phyloP scores from a whole-genome alignment of 2,797 vertebrate species.

The Meda fulgida region DNA sequence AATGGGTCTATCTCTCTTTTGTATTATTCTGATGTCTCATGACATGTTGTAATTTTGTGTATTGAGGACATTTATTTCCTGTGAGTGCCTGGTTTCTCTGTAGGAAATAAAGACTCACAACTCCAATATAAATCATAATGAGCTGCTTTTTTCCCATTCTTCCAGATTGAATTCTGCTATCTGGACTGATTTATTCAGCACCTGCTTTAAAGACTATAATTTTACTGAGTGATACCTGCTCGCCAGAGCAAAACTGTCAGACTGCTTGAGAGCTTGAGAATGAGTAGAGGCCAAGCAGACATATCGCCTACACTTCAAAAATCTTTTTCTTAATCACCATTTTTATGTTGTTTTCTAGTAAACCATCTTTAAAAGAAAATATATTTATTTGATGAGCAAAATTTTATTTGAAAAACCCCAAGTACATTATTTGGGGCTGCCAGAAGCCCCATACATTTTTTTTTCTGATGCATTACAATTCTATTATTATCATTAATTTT shows the following conservation, averaged over 20 bases:
- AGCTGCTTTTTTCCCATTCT: constrained; percentile 35
- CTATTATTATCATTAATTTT: neutral
- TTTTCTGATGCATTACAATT: too few species aligned
- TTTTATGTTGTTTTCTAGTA: neutral
- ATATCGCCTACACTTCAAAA: constrained; percentile 52
- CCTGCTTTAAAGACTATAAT: constrained; percentile 54
- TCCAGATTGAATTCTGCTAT: constrained; percentile 54
- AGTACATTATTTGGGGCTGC: too few species aligned
- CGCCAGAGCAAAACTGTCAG: constrained; percentile 47
- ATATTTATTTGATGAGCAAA: neutral
- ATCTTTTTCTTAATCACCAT: neutral
- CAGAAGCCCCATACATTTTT: too few species aligned
- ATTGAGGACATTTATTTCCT: constrained; percentile 51
- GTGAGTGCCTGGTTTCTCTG: constrained; percentile 51
- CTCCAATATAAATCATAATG: constrained; percentile 43
- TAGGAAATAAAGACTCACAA: constrained; percentile 53
- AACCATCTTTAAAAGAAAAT: neutral
- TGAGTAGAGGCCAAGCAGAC: constrained; percentile 51
- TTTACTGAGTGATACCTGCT: constrained; percentile 52
- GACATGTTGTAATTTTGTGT: constrained; percentile 57
- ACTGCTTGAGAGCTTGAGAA: constrained; percentile 27
- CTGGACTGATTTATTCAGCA: constrained; percentile 53
- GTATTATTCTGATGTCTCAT: constrained; percentile 53
- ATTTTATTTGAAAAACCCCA: neutral
- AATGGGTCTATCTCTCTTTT: constrained; percentile 44